Percentiles rank a stretch among this genome's conserved stretches.
phyloP scores from a whole-genome alignment of 1,140 invertebrate species.

The Subanguina moxae region DNA sequence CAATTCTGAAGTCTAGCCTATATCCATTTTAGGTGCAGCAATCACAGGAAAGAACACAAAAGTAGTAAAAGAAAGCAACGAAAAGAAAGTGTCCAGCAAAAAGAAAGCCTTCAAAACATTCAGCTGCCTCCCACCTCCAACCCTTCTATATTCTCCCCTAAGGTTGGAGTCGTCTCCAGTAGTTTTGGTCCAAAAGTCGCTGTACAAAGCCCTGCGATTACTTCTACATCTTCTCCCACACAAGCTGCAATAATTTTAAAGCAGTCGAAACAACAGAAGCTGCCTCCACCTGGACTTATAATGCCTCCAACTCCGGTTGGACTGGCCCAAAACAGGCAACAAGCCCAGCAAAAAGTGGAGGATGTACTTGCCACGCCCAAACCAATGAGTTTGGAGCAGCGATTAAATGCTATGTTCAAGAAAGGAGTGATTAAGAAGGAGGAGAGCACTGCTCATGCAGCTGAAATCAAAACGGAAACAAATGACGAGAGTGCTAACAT shows the following conservation, averaged over 20 bases:
- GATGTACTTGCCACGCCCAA: neutral
- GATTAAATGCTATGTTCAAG: neutral
- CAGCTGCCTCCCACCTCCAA: neutral
- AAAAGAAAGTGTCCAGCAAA: too few relatives aligned
- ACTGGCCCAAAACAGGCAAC: neutral
- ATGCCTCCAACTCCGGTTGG: neutral
- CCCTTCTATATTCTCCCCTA: neutral
- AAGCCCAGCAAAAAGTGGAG: too few relatives aligned
- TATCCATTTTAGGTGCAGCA: too few relatives aligned
- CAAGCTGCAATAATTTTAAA: neutral
- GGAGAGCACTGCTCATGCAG: too few relatives aligned
- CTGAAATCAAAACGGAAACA: too few relatives aligned
- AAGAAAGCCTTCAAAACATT: neutral
- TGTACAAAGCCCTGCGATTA: neutral
- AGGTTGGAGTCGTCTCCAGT: neutral
- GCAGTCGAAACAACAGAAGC: too few relatives aligned
- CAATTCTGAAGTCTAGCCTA: too few relatives aligned
- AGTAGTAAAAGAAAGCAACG: too few relatives aligned
- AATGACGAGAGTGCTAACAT: too few relatives aligned
- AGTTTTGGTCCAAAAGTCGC: neutral
- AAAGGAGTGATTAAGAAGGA: too few relatives aligned
- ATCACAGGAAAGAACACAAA: too few relatives aligned
- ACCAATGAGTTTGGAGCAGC: neutral
- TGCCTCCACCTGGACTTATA: too few relatives aligned
- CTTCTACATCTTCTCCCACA: neutral